Evolutionary conservation across 2,113 vertebrate species (phyloP).

Genomic region (Otis tarda): DNA sequence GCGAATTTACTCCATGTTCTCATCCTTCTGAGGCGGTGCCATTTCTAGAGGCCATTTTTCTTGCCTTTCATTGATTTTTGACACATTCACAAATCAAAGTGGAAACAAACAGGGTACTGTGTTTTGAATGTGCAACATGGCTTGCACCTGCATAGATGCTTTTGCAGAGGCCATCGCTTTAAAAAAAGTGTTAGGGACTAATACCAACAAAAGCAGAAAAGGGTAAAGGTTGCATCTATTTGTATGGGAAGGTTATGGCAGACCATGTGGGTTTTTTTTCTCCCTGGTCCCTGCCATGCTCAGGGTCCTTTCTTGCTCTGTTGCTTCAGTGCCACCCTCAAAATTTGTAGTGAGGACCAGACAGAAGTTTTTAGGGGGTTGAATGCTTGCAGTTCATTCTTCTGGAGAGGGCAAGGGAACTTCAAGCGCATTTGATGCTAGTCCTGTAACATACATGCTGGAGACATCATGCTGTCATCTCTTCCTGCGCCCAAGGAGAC

Average conservation of each 20-base stretch:
- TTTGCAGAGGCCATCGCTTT: fast-evolving
- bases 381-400: fast-evolving
- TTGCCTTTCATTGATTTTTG: neutral
- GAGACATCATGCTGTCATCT: fast-evolving
- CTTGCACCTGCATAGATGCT: neutral
- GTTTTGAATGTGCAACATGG: neutral
- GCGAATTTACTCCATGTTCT: neutral
- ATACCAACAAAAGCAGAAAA: neutral
- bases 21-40: neutral
- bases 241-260: neutral
- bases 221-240: neutral
- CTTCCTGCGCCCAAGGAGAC: neutral
- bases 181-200: neutral
- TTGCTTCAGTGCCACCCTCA: neutral
- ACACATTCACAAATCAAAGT: neutral
- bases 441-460: neutral
- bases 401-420: neutral
- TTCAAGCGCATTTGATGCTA: neutral
- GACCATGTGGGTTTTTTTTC: neutral
- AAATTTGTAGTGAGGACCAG: neutral
- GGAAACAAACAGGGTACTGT: neutral
- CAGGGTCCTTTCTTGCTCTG: neutral
- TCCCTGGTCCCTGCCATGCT: neutral
- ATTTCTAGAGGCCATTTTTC: neutral
- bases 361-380: neutral